These are phyloP conservation scores for Apaloderma vittatum DNA, from an alignment of 2,113 vertebrate species.

Conservation along the genomic window DNA sequence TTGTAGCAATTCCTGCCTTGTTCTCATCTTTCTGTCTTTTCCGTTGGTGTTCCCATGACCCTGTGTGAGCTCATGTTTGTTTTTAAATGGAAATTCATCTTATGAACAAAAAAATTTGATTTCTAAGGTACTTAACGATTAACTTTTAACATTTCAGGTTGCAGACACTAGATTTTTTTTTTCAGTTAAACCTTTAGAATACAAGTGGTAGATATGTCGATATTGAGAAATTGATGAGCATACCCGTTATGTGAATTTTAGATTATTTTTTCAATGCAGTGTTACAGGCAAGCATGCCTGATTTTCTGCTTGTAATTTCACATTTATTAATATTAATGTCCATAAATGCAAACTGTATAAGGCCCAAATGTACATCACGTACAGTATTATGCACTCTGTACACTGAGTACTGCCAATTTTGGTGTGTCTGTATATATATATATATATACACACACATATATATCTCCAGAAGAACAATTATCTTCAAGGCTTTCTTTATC, in stretches of 20 bases:
- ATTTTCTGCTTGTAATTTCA: background rate
- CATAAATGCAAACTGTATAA: background rate
- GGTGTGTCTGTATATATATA: no score
- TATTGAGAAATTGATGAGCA: background rate
- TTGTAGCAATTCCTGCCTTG: background rate
- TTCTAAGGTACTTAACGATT: background rate
- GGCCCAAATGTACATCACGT: background rate
- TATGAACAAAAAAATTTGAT: background rate
- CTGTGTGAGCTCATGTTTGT: accelerated
- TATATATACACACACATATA: no score
- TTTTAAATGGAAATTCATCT: background rate
- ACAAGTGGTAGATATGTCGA: accelerated
- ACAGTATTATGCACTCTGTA: no score
- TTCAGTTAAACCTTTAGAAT: background rate
- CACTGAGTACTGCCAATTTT: background rate
- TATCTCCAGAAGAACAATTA: background rate
- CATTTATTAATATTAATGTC: background rate
- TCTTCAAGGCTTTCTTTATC: background rate
- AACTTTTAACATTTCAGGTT: background rate
- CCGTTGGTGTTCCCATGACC: background rate
- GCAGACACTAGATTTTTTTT: background rate
- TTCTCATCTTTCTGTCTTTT: background rate
- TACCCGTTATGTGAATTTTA: background rate
- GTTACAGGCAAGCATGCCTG: background rate
- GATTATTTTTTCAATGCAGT: background rate